Percentiles rank a stretch among this genome's conserved stretches.
phyloP scores from a whole-genome alignment of 2,888 invertebrate species.

The Drosophila sordidula region DNA sequence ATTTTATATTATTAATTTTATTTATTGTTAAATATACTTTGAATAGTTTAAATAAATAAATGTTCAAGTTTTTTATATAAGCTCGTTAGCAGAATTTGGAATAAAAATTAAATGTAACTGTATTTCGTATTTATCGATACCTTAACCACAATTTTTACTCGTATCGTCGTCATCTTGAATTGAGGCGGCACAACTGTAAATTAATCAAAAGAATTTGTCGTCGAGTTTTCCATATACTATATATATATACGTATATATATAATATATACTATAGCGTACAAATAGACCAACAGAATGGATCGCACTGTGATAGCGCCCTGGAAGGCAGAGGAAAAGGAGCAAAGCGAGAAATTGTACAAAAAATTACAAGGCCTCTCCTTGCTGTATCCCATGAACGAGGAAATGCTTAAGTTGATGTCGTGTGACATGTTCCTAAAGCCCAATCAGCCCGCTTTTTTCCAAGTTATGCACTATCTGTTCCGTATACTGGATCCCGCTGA shows the following conservation, averaged over 20 bases:
- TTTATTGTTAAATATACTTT: background rate
- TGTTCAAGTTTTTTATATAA: background rate
- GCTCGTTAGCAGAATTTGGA: no score
- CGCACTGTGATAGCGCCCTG: constrained; percentile 80
- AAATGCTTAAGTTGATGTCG: constrained; percentile 72
- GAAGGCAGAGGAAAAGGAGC: constrained; percentile 83
- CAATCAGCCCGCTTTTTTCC: constrained; percentile 83
- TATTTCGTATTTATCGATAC: constrained; percentile 26
- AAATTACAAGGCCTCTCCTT: constrained; percentile 75
- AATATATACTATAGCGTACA: no score
- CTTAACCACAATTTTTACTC: constrained; percentile 7
- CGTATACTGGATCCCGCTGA: constrained; percentile 82
- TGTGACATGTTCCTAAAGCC: constrained; percentile 84
- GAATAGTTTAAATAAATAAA: background rate
- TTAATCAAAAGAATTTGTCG: background rate
- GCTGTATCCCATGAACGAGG: constrained; percentile 77
- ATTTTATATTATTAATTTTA: background rate
- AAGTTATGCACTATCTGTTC: constrained; percentile 84
- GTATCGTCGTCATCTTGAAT: constrained; percentile 34
- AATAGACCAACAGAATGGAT: constrained; percentile 69
- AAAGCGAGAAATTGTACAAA: constrained; percentile 77
- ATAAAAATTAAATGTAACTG: background rate
- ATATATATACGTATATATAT: no score
- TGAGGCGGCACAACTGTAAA: constrained; percentile 36
- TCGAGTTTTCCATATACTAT: background rate